Conservation (phyloP, 2,888 invertebrate species). For the Allolobophora icterica region DNA sequence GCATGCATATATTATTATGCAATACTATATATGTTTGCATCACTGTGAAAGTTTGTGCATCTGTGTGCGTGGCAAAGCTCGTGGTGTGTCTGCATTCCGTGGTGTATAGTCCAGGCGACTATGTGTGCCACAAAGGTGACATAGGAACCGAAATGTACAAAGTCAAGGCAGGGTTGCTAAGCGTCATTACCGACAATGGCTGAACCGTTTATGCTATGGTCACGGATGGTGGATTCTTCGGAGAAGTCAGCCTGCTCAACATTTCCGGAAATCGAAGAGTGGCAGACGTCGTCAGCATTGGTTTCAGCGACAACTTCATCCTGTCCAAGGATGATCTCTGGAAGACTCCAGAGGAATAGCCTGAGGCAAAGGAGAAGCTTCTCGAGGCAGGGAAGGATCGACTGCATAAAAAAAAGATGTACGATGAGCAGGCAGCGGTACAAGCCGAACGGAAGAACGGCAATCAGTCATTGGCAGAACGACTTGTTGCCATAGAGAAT, state of each 20-base stretch:
- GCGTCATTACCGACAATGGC: slow-evolving; percentile 84
- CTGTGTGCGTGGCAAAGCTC: slow-evolving; percentile 73
- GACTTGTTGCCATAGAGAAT: neutral
- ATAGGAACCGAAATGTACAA: slow-evolving; percentile 98
- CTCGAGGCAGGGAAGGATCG: slow-evolving; percentile 69
- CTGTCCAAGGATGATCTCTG: slow-evolving; percentile 86
- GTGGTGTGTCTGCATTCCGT: slow-evolving; percentile 86
- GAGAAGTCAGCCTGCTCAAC: slow-evolving; percentile 86
- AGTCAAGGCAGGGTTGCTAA: slow-evolving; percentile 86
- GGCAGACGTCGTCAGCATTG: slow-evolving; percentile 83
- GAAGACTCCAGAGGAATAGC: slow-evolving; percentile 76
- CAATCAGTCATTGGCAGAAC: slow-evolving; percentile 34
- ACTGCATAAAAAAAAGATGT: slow-evolving; percentile 65
- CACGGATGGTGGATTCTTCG: slow-evolving; percentile 90
- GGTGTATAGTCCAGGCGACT: slow-evolving; percentile 95
- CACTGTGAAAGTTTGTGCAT: neutral
- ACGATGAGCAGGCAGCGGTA: slow-evolving; percentile 66
- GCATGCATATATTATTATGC: neutral
- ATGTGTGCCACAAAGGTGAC: slow-evolving; percentile 93
- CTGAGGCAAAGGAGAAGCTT: slow-evolving; percentile 67
- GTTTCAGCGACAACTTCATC: slow-evolving; percentile 85
- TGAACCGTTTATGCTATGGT: slow-evolving; percentile 82
- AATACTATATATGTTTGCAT: neutral
- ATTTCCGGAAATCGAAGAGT: slow-evolving; percentile 91
- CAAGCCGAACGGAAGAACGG: slow-evolving; percentile 59